Conservation (phyloP, 2,113 vertebrate genomes). For the Ardeotis arabs region DNA sequence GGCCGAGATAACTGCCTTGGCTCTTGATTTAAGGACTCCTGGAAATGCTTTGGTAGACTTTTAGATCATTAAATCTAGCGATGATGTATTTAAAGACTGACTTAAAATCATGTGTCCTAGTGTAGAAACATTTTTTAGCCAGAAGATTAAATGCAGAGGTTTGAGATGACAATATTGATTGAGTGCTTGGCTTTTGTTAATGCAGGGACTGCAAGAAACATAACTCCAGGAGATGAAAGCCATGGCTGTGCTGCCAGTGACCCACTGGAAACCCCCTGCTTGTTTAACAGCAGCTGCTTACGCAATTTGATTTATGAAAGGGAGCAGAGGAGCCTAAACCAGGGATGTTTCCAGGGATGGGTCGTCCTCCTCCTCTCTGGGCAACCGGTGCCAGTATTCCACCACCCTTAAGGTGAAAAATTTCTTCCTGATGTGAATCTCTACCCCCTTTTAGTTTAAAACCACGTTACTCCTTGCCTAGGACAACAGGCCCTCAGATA, state of each 20-base stretch:
- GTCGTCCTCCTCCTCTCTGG: no score
- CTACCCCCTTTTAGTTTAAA: no score
- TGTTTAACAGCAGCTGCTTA: not conserved
- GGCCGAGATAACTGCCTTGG: not conserved
- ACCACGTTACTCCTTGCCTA: no score
- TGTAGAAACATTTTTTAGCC: not conserved
- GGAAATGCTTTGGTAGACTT: not conserved
- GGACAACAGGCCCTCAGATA: no score
- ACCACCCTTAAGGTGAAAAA: no score
- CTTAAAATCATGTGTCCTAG: not conserved
- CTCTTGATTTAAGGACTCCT: not conserved
- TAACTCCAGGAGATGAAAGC: not conserved
- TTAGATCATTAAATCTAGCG: not conserved
- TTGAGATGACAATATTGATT: not conserved
- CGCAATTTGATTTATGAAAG: not conserved
- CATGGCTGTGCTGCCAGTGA: fast-evolving
- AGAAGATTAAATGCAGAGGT: not conserved
- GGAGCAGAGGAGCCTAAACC: not conserved
- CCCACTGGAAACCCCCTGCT: fast-evolving
- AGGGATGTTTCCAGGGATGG: no score
- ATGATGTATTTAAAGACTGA: not conserved
- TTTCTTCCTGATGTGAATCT: no score
- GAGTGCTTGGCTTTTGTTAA: not conserved
- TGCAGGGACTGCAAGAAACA: not conserved
- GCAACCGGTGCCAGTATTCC: no score